phyloP scores from a whole-genome alignment of 2,797 vertebrate genomes.

The Arnoldichthys spilopterus region DNA sequence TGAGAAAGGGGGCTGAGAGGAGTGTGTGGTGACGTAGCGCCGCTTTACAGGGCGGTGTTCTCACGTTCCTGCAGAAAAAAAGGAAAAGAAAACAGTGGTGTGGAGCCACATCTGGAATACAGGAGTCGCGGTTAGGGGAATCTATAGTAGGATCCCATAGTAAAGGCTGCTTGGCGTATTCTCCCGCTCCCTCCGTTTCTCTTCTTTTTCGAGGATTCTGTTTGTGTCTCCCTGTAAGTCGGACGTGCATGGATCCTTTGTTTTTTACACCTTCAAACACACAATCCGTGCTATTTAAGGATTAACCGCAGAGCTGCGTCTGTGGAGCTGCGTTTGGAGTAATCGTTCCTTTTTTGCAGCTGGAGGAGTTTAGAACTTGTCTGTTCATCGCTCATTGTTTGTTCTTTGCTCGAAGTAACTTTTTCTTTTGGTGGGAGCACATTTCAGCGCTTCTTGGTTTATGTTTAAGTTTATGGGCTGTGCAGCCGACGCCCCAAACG shows the following conservation, averaged over 20 bases:
- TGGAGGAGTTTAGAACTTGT: not conserved
- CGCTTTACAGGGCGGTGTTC: constrained; percentile 80
- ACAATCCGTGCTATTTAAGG: constrained; percentile 1
- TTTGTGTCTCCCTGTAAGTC: constrained; percentile 56
- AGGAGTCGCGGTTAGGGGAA: constrained; percentile 65
- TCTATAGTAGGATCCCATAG: constrained; percentile 63
- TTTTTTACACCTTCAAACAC: constrained; percentile 3
- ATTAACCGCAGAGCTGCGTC: not conserved
- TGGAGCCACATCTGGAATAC: constrained; percentile 82
- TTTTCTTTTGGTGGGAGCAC: not conserved
- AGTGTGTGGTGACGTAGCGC: constrained; percentile 73
- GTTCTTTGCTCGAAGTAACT: not conserved
- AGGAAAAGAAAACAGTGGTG: constrained; percentile 67
- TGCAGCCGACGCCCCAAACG: constrained; percentile 31
- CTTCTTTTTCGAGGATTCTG: constrained; percentile 52
- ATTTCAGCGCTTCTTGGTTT: not conserved
- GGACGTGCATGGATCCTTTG: constrained; percentile 10
- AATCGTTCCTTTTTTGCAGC: not conserved
- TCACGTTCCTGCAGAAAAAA: constrained; percentile 67
- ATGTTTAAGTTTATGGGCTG: not conserved
- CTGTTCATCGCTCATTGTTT: not conserved
- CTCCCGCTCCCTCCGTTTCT: constrained; percentile 54
- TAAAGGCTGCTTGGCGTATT: constrained; percentile 57
- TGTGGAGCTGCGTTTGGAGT: constrained; percentile 11
- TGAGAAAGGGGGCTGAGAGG: constrained; percentile 27